Conservation (phyloP, 1,140 invertebrate species). For the Luehdorfia chinensis region DNA sequence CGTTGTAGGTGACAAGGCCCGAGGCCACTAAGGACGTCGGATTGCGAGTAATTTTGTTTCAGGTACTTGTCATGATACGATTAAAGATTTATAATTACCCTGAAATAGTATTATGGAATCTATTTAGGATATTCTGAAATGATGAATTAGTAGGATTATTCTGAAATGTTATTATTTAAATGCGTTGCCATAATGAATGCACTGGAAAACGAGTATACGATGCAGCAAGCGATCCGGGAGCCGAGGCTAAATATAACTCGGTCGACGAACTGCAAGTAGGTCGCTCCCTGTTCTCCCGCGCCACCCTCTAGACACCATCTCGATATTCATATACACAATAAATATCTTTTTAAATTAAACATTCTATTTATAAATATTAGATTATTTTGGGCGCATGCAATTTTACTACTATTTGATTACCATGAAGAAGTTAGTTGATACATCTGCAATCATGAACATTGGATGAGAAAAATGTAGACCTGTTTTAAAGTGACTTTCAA, state of each 20-base stretch:
- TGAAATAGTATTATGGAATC: no score
- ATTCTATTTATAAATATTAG: conserved; percentile 2
- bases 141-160: conserved; percentile 30
- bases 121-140: no score
- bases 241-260: conserved; percentile 60
- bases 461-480: no score
- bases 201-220: conserved; percentile 50
- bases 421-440: neutral
- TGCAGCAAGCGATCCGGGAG: conserved; percentile 42
- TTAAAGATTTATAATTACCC: no score
- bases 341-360: conserved; percentile 9
- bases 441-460: no score
- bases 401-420: neutral
- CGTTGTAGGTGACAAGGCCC: no score
- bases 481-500: no score
- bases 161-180: conserved; percentile 27
- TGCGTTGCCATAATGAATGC: conserved; percentile 41
- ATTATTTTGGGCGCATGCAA: neutral
- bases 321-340: conserved; percentile 8
- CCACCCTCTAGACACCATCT: conserved; percentile 24
- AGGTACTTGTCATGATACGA: no score
- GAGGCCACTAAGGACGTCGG: no score
- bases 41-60: no score
- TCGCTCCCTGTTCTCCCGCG: conserved; percentile 51
- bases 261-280: conserved; percentile 61